Evolutionary conservation across 2,797 vertebrate species (phyloP).

Genomic region (Valencia hispanica): DNA sequence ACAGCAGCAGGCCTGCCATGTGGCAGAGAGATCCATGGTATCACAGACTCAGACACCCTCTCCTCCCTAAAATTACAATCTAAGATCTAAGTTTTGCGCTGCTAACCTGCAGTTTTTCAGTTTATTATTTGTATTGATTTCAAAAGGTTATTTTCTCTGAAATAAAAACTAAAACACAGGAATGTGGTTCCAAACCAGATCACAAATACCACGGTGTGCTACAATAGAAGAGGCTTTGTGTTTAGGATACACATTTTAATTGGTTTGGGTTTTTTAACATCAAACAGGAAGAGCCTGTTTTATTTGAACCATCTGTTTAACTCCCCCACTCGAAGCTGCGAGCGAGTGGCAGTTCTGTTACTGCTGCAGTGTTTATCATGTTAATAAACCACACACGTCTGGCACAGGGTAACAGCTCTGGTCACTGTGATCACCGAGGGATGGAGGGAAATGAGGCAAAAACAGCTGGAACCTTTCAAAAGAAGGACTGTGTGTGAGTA

Average conservation of each 20-base stretch:
- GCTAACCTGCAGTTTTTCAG: constrained; percentile 28
- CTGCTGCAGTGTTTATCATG: constrained; percentile 55
- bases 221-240: constrained; percentile 12
- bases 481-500: constrained; percentile 32
- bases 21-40: constrained; percentile 44
- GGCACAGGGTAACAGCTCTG: constrained; percentile 43
- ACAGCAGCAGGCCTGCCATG: constrained; percentile 61
- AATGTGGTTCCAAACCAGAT: neutral
- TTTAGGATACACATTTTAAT: constrained; percentile 21
- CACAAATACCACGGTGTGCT: neutral
- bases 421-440: constrained; percentile 47
- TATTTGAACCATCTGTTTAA: constrained; percentile 52
- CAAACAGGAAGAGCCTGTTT: constrained; percentile 16
- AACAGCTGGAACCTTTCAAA: constrained; percentile 58
- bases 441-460: constrained; percentile 67
- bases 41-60: constrained; percentile 35
- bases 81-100: constrained; percentile 3
- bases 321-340: constrained; percentile 12
- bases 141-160: constrained; percentile 30
- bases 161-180: constrained; percentile 13
- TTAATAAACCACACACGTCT: constrained; percentile 65
- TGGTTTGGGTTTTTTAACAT: constrained; percentile 26
- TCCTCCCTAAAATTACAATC: neutral
- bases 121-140: constrained; percentile 25
- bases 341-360: constrained; percentile 34